Percentiles rank a stretch among this genome's conserved stretches.
Conservation (phyloP, 2,113 vertebrate genomes). For the Caloenas nicobarica region DNA sequence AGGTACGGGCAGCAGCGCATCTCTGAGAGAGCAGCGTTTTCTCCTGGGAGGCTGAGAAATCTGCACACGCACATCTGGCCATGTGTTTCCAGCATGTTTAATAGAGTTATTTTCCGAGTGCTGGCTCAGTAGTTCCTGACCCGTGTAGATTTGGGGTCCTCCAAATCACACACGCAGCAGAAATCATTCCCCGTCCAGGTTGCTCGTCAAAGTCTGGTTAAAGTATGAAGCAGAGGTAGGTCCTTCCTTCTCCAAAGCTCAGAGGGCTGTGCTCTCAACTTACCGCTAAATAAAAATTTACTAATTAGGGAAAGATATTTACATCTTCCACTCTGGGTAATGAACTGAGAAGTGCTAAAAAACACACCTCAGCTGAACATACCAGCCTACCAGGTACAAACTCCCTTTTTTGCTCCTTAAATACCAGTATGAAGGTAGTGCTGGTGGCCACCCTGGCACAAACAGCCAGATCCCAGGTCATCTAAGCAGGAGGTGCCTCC, state of each 20-base stretch:
- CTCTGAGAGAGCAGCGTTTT: rapidly evolving
- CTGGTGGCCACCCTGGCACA: background rate
- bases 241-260: background rate
- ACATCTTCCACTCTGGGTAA: background rate
- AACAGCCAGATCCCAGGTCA: background rate
- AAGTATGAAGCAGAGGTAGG: rapidly evolving
- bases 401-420: background rate
- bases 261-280: background rate
- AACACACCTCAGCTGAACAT: background rate
- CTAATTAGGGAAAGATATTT: background rate
- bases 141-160: background rate
- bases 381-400: background rate
- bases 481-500: background rate
- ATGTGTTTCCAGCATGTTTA: rapidly evolving
- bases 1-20: background rate
- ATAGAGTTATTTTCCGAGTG: background rate
- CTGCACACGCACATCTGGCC: background rate
- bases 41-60: background rate
- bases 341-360: background rate
- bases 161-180: background rate
- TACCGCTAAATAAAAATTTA: background rate
- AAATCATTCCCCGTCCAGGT: background rate
- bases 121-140: background rate
- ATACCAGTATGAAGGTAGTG: background rate
- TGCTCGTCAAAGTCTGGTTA: background rate